A percentile compares a stretch with the other conserved stretches of the same genome.
Evolutionary conservation across 2,113 vertebrate species (phyloP).

Genomic region (Larimichthys crocea): DNA sequence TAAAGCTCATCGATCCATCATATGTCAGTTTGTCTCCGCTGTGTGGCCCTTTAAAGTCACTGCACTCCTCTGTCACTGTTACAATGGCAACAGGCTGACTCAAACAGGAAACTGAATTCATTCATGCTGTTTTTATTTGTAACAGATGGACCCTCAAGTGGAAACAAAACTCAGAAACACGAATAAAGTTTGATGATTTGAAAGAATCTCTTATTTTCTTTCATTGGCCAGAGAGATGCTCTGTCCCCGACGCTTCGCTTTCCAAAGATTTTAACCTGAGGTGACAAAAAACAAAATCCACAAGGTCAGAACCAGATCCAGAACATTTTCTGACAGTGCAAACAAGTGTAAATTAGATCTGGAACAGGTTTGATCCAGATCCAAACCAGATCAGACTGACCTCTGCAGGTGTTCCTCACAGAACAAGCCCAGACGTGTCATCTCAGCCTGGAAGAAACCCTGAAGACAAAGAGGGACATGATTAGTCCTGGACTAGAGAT

Average conservation of each 20-base stretch:
- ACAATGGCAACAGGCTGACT: too few relatives aligned
- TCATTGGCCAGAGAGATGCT: conserved; percentile 2
- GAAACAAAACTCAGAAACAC: background rate
- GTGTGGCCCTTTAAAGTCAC: background rate
- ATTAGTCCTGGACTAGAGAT: too few relatives aligned
- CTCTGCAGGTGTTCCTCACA: conserved; percentile 83
- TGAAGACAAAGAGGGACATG: background rate
- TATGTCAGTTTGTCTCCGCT: background rate
- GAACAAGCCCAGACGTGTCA: conserved; percentile 83
- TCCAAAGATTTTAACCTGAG: conserved; percentile 50
- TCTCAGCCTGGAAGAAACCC: conserved; percentile 87
- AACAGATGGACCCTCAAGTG: background rate
- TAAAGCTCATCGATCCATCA: too few relatives aligned
- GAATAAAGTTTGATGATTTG: background rate
- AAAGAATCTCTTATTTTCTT: background rate
- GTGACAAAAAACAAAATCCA: background rate
- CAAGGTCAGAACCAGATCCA: background rate
- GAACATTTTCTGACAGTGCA: background rate
- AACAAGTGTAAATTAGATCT: too few relatives aligned
- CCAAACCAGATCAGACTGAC: conserved; percentile 69
- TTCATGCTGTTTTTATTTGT: background rate
- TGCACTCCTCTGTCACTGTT: background rate
- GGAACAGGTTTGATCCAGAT: background rate
- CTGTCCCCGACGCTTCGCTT: rapidly evolving
- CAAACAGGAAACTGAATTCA: background rate